Evolutionary conservation across 2,797 vertebrate genomes (phyloP).

Genomic region (Phylloscopus collybita): DNA sequence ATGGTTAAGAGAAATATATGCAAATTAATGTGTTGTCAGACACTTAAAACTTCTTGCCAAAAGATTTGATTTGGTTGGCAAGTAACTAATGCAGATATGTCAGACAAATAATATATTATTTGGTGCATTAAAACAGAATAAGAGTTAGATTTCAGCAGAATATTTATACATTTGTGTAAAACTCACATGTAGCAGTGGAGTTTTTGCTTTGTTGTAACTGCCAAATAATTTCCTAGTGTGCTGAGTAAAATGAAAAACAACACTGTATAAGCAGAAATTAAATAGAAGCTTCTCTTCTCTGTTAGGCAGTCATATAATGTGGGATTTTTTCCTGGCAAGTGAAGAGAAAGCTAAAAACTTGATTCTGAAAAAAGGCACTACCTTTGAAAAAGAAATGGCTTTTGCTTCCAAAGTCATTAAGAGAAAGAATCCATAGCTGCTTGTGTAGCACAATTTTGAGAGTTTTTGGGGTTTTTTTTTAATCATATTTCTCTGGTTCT

Average conservation of each 20-base stretch:
- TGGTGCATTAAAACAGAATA: background rate
- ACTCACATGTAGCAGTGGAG: background rate
- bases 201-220: background rate
- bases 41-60: background rate
- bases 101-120: background rate
- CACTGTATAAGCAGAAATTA: background rate
- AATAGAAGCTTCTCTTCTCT: background rate
- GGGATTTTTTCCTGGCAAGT: background rate
- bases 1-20: background rate
- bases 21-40: background rate
- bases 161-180: background rate
- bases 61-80: background rate
- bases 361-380: background rate
- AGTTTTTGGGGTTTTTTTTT: background rate
- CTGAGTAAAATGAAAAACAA: background rate
- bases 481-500: background rate
- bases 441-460: background rate
- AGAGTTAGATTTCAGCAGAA: background rate
- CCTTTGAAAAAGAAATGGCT: background rate
- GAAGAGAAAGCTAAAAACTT: background rate
- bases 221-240: background rate
- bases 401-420: background rate
- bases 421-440: background rate
- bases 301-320: background rate
- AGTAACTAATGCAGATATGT: background rate